phyloP scores from a whole-genome alignment of 2,113 vertebrate genomes.

The Trichechus manatus region DNA sequence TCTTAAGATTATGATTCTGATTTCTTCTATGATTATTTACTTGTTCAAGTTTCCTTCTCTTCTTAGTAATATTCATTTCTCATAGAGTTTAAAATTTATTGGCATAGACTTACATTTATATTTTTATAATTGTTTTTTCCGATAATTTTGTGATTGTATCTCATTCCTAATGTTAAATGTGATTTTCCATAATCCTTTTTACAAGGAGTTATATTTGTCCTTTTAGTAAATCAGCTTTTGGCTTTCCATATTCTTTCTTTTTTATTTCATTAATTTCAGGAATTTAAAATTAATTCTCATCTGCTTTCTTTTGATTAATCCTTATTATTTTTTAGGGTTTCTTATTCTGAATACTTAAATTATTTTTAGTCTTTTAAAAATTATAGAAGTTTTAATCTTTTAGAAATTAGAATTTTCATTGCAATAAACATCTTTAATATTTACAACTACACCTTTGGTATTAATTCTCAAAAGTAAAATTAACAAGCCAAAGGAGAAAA shows the following conservation, averaged over 20 bases:
- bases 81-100: background rate
- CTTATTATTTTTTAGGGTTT: background rate
- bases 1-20: background rate
- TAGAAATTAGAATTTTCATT: constrained; percentile 1
- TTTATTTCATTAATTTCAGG: constrained; percentile 18
- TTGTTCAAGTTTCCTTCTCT: background rate
- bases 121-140: background rate
- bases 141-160: background rate
- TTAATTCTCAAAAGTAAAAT: background rate
- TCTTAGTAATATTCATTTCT: background rate
- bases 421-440: background rate
- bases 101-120: background rate
- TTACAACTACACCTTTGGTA: background rate
- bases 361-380: background rate
- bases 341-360: background rate
- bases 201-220: background rate
- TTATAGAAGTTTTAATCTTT: background rate
- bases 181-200: background rate
- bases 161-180: background rate
- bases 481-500: background rate
- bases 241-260: background rate
- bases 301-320: background rate
- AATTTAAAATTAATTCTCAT: background rate
- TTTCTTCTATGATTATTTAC: background rate
- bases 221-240: background rate